Conservation (phyloP, 2,888 invertebrate species). For the Electrophaes corylata region DNA sequence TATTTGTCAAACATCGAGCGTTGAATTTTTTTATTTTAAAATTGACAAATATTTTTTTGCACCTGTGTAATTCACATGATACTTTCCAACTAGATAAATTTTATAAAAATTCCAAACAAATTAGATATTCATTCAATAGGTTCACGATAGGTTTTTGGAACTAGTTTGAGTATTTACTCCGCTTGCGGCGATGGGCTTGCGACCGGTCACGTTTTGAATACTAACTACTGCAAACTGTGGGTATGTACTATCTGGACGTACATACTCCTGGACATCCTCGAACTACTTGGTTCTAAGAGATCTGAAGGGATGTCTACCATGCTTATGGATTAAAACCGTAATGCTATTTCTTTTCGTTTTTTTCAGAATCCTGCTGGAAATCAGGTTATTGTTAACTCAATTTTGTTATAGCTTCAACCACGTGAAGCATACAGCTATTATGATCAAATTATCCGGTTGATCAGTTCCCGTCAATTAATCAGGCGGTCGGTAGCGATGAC, state of each 20-base stretch:
- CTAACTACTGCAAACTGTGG: no score
- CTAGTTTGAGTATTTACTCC: no score
- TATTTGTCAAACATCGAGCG: no score
- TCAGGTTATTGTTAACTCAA: not conserved
- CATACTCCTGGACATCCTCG: no score
- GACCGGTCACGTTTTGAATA: no score
- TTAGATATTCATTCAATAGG: not conserved
- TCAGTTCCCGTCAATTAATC: conserved; percentile 25
- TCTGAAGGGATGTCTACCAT: no score
- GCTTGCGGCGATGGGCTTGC: no score
- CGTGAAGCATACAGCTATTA: conserved; percentile 16
- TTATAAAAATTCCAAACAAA: not conserved
- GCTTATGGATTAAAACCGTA: no score
- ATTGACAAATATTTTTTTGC: not conserved
- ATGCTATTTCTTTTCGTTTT: no score
- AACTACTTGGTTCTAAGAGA: no score
- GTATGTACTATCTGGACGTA: no score
- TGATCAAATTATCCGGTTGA: conserved; percentile 25
- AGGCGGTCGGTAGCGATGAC: conserved; percentile 16
- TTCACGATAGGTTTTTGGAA: not conserved
- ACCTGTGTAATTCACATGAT: not conserved
- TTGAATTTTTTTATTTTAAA: not conserved
- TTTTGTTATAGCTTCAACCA: conserved; percentile 1
- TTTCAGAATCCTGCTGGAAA: no score
- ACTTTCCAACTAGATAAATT: not conserved